These are phyloP conservation scores for Mirounga angustirostris DNA, from an alignment of 2,113 vertebrate species.

Conservation along the genomic window DNA sequence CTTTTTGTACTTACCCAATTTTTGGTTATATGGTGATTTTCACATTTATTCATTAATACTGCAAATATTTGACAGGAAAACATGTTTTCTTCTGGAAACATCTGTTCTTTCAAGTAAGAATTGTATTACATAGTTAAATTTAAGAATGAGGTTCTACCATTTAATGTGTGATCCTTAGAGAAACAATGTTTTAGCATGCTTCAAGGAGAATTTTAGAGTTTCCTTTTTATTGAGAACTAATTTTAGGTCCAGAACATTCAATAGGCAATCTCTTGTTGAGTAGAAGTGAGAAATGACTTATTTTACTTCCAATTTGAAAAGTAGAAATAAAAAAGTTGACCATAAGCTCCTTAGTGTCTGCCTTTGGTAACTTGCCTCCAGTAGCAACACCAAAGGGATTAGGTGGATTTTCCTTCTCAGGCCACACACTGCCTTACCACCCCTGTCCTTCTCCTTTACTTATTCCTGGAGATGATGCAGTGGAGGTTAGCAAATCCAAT, in stretches of 20 bases:
- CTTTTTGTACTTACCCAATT: neutral
- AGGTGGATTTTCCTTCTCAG: neutral
- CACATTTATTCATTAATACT: neutral
- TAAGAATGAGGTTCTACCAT: neutral
- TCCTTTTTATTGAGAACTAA: conserved; percentile 58
- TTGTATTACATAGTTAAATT: neutral
- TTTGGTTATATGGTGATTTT: neutral
- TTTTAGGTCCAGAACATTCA: conserved; percentile 62
- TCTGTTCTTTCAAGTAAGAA: conserved; percentile 32
- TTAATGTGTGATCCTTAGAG: conserved; percentile 42
- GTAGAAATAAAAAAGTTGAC: conserved; percentile 32
- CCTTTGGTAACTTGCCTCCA: conserved; percentile 19
- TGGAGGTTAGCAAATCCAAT: conserved; percentile 18
- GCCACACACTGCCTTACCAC: neutral
- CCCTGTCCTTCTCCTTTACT: neutral
- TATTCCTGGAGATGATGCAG: neutral
- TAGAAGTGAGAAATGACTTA: conserved; percentile 49
- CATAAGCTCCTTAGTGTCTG: neutral
- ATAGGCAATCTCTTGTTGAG: conserved; percentile 60
- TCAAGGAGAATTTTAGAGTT: conserved; percentile 37
- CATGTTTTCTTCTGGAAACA: conserved; percentile 1
- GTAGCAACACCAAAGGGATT: conserved; percentile 16
- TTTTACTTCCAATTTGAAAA: conserved; percentile 60
- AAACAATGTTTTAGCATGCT: conserved; percentile 27
- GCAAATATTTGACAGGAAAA: neutral